Evolutionary conservation across 2,888 invertebrate species (phyloP).

Genomic region (Xylophagus ater): DNA sequence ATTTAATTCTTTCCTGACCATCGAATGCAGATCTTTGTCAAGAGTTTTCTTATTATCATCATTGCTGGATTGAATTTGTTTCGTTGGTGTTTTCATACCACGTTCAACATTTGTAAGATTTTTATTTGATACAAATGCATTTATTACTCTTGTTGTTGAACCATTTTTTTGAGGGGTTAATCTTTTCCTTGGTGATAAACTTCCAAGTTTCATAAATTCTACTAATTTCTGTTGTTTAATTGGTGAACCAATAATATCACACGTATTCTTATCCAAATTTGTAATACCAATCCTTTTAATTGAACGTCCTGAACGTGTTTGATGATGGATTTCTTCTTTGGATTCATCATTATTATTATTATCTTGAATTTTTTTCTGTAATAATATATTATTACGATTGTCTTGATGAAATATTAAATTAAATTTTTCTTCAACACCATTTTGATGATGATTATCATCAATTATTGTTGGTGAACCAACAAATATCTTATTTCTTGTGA

Average conservation of each 20-base stretch:
- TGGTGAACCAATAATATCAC: not conserved
- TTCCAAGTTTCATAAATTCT: conserved; percentile 35
- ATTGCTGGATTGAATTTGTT: conserved; percentile 16
- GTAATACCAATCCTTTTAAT: conserved; percentile 27
- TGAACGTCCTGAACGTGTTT: conserved; percentile 29
- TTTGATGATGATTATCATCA: conserved; percentile 25
- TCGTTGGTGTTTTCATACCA: conserved; percentile 29
- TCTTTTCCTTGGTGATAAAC: conserved; percentile 34
- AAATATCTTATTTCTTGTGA: conserved; percentile 45
- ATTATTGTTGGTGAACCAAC: conserved; percentile 20
- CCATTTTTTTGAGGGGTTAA: conserved; percentile 14
- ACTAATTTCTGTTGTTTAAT: conserved; percentile 29
- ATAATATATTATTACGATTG: no score
- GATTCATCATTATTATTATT: conserved; percentile 22
- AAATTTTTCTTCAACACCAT: not conserved
- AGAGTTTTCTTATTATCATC: conserved; percentile 21
- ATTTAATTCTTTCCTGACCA: conserved; percentile 49
- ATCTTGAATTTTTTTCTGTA: conserved; percentile 16
- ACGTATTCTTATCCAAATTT: conserved; percentile 15
- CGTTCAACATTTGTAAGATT: conserved; percentile 29
- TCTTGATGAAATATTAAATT: no score
- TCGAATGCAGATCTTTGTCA: conserved; percentile 37
- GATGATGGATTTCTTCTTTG: conserved; percentile 11
- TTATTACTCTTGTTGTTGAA: conserved; percentile 10
- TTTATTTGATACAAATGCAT: conserved; percentile 24